Evolutionary conservation across 2,113 vertebrate species (phyloP), one percentile per base, ranked within the genome.

Genomic region (Anguilla japonica): DNA sequence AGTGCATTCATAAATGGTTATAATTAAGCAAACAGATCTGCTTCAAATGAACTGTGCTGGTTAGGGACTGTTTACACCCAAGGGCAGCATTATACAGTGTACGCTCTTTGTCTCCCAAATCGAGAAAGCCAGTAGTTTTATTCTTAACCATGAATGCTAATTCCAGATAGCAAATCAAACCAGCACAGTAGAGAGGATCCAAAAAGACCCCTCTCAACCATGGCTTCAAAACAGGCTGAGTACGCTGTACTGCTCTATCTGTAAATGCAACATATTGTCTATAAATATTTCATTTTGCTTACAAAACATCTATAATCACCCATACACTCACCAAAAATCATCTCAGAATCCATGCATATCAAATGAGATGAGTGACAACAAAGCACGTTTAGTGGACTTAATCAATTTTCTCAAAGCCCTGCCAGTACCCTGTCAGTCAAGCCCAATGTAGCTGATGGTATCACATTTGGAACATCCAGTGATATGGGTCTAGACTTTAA

Each of bases 281-380:
- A 87, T 87, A 60, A 86, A 86, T 87, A 89, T 85, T 90, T 88
- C 2, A 85, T 53, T n/a, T 22, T 57, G 50, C 50, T 57, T 83
- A 34, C 13, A 34, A 83, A 79, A 85, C 20, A 43, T 8, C 43
- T 29, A 50, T 57, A 53, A 80, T 46, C 39, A 79, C 20, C 43
- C 13, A 79, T 85, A 46, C 56, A 29, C 79, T 50, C 11, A 57
- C 75, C 46, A 80, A 56, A 85, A 29, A 71, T 29, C 71, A 53
- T 53, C 43, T 20, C 46, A 63, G 75, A 6, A 85, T 78, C 22
- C 71, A 85, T 79, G 75, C 84, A 85, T 85, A 85, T 79, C 11
- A 57, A 79, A 85, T 85, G 75, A 13, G 15, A 29, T 85, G 46
- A 80, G 34, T 85, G 50, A 79, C 29, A 85, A 57, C 75, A 46